These are phyloP conservation scores for Empis livida DNA, from an alignment of 2,888 invertebrate genomes.

Conservation along the genomic window DNA sequence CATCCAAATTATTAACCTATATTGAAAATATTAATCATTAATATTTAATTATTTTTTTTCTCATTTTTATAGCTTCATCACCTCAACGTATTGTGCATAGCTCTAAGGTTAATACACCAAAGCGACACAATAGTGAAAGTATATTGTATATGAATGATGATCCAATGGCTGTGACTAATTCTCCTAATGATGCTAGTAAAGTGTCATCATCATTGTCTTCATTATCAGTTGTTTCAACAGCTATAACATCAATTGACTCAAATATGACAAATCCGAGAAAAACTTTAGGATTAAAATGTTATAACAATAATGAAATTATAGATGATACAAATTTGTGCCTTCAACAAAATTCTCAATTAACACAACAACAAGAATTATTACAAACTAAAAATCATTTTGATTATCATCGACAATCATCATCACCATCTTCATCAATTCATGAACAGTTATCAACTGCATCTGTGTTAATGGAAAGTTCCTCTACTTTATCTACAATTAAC, in stretches of 20 bases:
- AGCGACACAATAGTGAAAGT: slow-evolving; percentile 65
- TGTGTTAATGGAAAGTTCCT: slow-evolving; percentile 7
- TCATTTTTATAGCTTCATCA: slow-evolving; percentile 30
- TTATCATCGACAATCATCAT: background rate
- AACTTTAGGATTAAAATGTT: no score
- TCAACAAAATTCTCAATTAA: slow-evolving; percentile 13
- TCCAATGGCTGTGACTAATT: slow-evolving; percentile 1
- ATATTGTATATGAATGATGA: slow-evolving; percentile 52
- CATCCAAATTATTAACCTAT: no score
- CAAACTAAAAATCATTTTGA: no score
- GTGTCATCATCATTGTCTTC: background rate
- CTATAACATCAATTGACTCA: background rate
- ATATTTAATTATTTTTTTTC: no score
- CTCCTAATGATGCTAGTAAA: background rate
- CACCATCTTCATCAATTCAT: background rate
- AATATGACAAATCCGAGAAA: background rate
- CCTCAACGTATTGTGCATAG: slow-evolving; percentile 61
- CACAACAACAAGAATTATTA: slow-evolving; percentile 2
- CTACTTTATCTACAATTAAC: no score
- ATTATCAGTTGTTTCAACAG: background rate
- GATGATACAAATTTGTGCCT: no score
- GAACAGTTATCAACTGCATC: background rate
- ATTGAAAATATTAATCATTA: no score
- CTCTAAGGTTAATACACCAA: slow-evolving; percentile 61
- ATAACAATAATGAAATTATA: no score